Evolutionary conservation across 1,140 invertebrate species (phyloP).

Genomic region (Agrilus planipennis): DNA sequence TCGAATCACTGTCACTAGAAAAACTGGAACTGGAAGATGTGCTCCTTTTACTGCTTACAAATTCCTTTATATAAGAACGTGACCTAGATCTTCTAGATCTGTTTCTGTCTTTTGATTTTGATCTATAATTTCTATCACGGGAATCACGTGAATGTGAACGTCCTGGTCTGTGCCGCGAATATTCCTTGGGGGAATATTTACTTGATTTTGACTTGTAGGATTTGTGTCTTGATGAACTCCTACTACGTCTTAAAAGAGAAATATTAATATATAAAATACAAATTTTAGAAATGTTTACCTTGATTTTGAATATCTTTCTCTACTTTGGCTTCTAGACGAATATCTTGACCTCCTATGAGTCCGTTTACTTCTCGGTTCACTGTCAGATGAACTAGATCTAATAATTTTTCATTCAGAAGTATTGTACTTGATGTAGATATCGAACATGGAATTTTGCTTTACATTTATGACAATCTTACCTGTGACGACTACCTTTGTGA

Average conservation of each 20-base stretch:
- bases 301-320: slow-evolving; percentile 15
- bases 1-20: not conserved
- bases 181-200: slow-evolving; percentile 16
- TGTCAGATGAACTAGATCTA: slow-evolving; percentile 24
- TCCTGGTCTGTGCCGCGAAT: slow-evolving; percentile 13
- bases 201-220: slow-evolving; percentile 17
- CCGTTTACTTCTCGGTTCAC: slow-evolving; percentile 16
- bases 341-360: slow-evolving; percentile 11
- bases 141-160: slow-evolving; percentile 8
- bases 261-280: not conserved
- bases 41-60: slow-evolving; percentile 7
- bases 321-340: slow-evolving; percentile 16
- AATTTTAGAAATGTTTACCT: slow-evolving; percentile 10
- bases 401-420: slow-evolving; percentile 6
- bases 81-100: slow-evolving; percentile 21
- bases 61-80: slow-evolving; percentile 15
- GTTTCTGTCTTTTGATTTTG: slow-evolving; percentile 1
- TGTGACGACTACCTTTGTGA: slow-evolving; percentile 21
- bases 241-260: slow-evolving; percentile 6
- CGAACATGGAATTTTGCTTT: slow-evolving; percentile 10
- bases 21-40: slow-evolving; percentile 8
- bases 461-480: slow-evolving; percentile 18
- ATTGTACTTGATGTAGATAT: slow-evolving; percentile 6
- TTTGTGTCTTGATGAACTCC: slow-evolving; percentile 14
- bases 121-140: slow-evolving; percentile 1